phyloP scores from a whole-genome alignment of 2,888 invertebrate species.

The Megalurothrips usitatus region DNA sequence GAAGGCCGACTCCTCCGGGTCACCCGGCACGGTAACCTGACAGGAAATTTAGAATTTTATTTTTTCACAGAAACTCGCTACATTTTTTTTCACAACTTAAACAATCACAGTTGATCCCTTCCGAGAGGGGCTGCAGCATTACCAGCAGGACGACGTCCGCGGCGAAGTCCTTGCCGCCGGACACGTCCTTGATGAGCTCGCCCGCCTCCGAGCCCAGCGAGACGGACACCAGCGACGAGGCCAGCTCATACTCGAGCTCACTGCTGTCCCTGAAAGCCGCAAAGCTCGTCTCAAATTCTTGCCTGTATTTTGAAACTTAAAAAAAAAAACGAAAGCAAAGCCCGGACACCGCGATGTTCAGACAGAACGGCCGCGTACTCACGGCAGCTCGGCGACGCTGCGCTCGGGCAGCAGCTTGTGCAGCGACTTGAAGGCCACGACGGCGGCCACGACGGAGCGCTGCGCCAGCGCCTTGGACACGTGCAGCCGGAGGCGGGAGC shows the following conservation, averaged over 20 bases:
- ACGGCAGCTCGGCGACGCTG: slow-evolving; percentile 7
- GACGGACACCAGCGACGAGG: slow-evolving; percentile 12
- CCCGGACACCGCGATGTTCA: not conserved
- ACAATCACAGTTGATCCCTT: too few species aligned
- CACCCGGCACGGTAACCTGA: slow-evolving; percentile 4
- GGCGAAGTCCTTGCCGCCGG: not conserved
- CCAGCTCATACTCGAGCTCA: slow-evolving; percentile 16
- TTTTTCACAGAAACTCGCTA: too few species aligned
- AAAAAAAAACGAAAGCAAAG: not conserved
- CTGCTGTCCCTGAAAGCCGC: not conserved
- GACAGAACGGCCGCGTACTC: not conserved
- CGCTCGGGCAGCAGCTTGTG: slow-evolving; percentile 21
- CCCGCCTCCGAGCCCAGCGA: slow-evolving; percentile 15
- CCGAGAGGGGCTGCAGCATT: not conserved
- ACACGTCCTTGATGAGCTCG: not conserved
- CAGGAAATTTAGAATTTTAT: too few species aligned
- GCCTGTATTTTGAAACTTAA: too few species aligned
- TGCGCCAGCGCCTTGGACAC: slow-evolving; percentile 1
- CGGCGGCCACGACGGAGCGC: not conserved
- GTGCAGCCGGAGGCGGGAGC: not conserved
- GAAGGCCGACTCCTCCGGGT: not conserved
- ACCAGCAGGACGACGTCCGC: not conserved
- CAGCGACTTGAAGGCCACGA: slow-evolving; percentile 15
- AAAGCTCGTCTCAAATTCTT: not conserved
- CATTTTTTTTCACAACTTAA: too few species aligned